Base-by-base conservation (phyloP, 2,888 invertebrate genomes). In the Petrophora chlorosata region DNA sequence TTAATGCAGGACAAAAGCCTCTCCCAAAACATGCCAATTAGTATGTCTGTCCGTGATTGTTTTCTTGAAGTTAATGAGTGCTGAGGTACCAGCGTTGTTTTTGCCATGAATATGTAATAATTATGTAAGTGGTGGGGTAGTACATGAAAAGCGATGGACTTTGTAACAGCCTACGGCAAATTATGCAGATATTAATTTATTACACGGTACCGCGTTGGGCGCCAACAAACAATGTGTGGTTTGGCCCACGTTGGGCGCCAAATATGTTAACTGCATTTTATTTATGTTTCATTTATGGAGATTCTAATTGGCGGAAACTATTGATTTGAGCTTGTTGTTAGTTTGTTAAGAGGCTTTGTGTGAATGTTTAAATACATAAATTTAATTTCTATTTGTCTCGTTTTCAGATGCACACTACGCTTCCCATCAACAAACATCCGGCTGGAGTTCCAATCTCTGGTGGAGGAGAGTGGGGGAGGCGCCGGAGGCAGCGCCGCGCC, bases 401-500 rank as follows among this genome's bases (percentile, higher is more conserved):
- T 35, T 92, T 93, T 9, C 92, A 98, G 98, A 88, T 99, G 98
- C 91, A 95, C 95, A 61, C 94, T 99, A 74, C 94, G 98, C 69
- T 99, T 99, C 91, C 99, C 99, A 53, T 98, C 98, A 83, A 99
- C 99, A 79, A 98, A 96, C 84, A 98, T 99, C 80, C 95, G 97
- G 65, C 94, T 99, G 75, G 93, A 95, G 82, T 99, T 99, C 90
- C 97, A 97, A 89, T 98, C 97, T 47, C 92, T 98, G 79, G 94
- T 98, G 62, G 95, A 97, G 78, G 95, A 96, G 72, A 92, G 94
- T 57, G 93, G 93, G 32, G 92, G 92, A 55, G 83, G 91, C 70
- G 69, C 88, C 3, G 68, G 90, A 73, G 78, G 80, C 74, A 48
- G 85, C 55, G 59, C 88, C 65, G 90, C 70, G 76, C 86, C 0